Conservation (phyloP, 2,888 invertebrate species). For the Neoascia interrupta region DNA sequence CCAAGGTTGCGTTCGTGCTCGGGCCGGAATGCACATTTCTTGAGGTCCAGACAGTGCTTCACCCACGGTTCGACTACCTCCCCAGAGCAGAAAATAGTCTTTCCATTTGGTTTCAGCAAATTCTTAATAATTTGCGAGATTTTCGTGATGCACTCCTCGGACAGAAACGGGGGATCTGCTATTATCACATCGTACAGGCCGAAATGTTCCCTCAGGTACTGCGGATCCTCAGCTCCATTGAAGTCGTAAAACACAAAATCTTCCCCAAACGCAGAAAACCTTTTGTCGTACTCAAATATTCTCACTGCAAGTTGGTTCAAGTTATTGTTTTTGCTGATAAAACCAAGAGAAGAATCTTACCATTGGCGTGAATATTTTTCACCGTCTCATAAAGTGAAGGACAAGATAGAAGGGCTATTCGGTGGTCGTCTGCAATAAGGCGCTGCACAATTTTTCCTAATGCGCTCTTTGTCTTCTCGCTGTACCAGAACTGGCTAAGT, state of each 20-base stretch:
- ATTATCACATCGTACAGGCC: slow-evolving; percentile 89
- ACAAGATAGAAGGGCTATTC: slow-evolving; percentile 91
- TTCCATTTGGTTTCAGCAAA: slow-evolving; percentile 81
- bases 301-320: slow-evolving; percentile 85
- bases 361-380: slow-evolving; percentile 79
- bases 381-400: slow-evolving; percentile 90
- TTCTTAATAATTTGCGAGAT: slow-evolving; percentile 88
- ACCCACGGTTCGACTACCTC: slow-evolving; percentile 88
- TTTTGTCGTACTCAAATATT: slow-evolving; percentile 90
- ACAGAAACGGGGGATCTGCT: slow-evolving; percentile 96
- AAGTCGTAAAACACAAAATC: slow-evolving; percentile 95
- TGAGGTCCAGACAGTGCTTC: slow-evolving; percentile 83
- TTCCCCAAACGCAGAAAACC: slow-evolving; percentile 88
- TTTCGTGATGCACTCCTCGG: slow-evolving; percentile 94
- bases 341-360: too few relatives aligned
- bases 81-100: slow-evolving; percentile 88
- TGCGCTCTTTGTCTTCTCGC: slow-evolving; percentile 86
- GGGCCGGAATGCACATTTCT: slow-evolving; percentile 87
- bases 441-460: slow-evolving; percentile 86
- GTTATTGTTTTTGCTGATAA: too few relatives aligned
- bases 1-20: slow-evolving; percentile 93
- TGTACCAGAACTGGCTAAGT: slow-evolving; percentile 99
- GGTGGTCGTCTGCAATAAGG: slow-evolving; percentile 80
- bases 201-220: slow-evolving; percentile 80
- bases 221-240: slow-evolving; percentile 87